Conservation (phyloP, 2,888 invertebrate species). For the Buathra laborator region DNA sequence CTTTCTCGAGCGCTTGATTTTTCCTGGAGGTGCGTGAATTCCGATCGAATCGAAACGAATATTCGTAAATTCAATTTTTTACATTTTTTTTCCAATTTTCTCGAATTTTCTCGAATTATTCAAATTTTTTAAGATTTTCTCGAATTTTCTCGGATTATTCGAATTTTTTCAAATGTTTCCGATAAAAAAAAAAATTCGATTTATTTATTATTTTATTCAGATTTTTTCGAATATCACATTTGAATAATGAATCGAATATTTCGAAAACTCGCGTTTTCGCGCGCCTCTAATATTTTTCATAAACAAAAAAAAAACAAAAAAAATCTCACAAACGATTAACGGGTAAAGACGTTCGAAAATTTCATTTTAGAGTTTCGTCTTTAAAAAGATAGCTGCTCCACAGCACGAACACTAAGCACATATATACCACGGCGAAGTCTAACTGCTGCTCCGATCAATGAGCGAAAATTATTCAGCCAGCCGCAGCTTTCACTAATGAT, state of each 20-base stretch:
- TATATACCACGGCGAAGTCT: slow-evolving; percentile 81
- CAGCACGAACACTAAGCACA: slow-evolving; percentile 83
- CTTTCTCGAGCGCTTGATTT: slow-evolving; percentile 2
- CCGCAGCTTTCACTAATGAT: slow-evolving; percentile 84
- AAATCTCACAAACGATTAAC: slow-evolving; percentile 11
- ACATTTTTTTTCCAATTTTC: too few relatives aligned
- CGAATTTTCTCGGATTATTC: not conserved
- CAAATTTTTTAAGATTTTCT: too few relatives aligned
- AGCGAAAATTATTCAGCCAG: slow-evolving; percentile 81
- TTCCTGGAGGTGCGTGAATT: not conserved
- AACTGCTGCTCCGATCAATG: slow-evolving; percentile 82
- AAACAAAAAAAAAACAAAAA: not conserved
- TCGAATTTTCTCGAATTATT: too few relatives aligned
- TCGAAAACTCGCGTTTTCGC: too few relatives aligned
- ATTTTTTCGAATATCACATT: too few relatives aligned
- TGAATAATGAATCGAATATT: too few relatives aligned
- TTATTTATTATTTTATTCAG: too few relatives aligned
- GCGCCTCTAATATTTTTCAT: too few relatives aligned
- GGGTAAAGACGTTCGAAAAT: slow-evolving; percentile 1
- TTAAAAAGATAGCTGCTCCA: slow-evolving; percentile 83
- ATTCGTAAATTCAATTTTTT: too few relatives aligned
- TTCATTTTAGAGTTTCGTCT: slow-evolving; percentile 6
- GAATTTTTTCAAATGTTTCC: too few relatives aligned
- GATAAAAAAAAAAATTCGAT: not conserved
- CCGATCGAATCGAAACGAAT: too few relatives aligned